Conservation (phyloP, 2,888 invertebrate genomes). For the Agonum fuliginosum region DNA sequence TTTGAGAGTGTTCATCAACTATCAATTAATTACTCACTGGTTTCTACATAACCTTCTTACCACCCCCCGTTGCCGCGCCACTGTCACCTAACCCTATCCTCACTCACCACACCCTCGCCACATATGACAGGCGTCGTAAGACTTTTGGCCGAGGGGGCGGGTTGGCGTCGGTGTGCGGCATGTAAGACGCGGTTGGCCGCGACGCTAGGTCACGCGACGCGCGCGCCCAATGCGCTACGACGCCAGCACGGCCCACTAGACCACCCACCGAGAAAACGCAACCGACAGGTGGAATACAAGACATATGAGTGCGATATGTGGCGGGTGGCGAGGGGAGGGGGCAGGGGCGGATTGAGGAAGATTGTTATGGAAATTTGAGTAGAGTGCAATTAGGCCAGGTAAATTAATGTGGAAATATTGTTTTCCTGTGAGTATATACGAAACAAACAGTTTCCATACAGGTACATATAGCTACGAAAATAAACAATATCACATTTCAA, state of each 20-base stretch:
- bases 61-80: not conserved
- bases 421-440: too few relatives aligned
- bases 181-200: constrained; percentile 64
- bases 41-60: too few relatives aligned
- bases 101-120: not conserved
- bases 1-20: too few relatives aligned
- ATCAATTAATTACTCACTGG: too few relatives aligned
- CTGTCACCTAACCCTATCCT: not conserved
- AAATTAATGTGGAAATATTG: too few relatives aligned
- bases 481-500: too few relatives aligned
- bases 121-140: not conserved
- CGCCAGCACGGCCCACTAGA: constrained; percentile 23
- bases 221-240: constrained; percentile 36
- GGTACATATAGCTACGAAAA: too few relatives aligned
- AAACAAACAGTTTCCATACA: too few relatives aligned
- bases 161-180: not conserved
- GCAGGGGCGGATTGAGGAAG: too few relatives aligned
- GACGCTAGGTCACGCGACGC: constrained; percentile 66
- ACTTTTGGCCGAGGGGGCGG: not conserved
- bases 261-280: constrained; percentile 24
- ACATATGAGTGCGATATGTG: not conserved
- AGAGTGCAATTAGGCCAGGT: too few relatives aligned
- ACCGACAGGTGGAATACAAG: not conserved
- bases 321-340: too few relatives aligned
- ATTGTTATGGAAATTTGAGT: too few relatives aligned